Evolutionary conservation across 1,140 invertebrate species (phyloP).

Genomic region (Dendroctonus ponderosae): DNA sequence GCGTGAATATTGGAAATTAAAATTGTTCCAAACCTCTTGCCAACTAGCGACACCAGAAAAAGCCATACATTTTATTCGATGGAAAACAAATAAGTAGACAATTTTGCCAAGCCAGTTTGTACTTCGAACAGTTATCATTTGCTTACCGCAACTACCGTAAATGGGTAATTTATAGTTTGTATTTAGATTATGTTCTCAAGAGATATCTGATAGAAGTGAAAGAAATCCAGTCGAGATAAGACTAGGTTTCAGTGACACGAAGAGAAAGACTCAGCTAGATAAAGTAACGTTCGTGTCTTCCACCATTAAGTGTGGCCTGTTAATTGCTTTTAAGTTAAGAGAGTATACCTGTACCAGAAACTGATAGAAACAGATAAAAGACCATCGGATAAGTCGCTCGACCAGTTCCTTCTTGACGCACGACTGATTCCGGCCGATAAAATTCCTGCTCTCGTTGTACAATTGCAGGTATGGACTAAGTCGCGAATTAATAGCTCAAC

Average conservation of each 20-base stretch:
- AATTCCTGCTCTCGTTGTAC: conserved; percentile 28
- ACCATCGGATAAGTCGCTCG: conserved; percentile 34
- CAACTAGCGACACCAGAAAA: no score
- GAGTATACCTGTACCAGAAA: conserved; percentile 19
- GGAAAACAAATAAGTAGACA: no score
- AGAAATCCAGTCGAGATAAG: not conserved
- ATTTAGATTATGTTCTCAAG: no score
- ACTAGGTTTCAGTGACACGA: not conserved
- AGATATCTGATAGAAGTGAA: no score
- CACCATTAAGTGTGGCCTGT: conserved; percentile 15
- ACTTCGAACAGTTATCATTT: no score
- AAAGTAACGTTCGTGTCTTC: conserved; percentile 8
- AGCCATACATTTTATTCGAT: no score
- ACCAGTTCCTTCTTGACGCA: conserved; percentile 39
- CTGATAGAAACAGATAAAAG: conserved; percentile 19
- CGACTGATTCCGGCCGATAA: conserved; percentile 38
- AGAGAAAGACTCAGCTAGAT: not conserved
- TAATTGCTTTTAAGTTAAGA: conserved; percentile 31
- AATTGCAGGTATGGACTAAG: conserved; percentile 21
- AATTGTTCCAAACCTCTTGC: no score
- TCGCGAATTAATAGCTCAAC: no score
- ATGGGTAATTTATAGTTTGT: not conserved
- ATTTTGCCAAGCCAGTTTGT: no score
- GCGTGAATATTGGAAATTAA: no score
- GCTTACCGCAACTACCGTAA: not conserved